Base-by-base conservation (phyloP, 2,888 invertebrate species). In the Leptopilina syphax region DNA sequence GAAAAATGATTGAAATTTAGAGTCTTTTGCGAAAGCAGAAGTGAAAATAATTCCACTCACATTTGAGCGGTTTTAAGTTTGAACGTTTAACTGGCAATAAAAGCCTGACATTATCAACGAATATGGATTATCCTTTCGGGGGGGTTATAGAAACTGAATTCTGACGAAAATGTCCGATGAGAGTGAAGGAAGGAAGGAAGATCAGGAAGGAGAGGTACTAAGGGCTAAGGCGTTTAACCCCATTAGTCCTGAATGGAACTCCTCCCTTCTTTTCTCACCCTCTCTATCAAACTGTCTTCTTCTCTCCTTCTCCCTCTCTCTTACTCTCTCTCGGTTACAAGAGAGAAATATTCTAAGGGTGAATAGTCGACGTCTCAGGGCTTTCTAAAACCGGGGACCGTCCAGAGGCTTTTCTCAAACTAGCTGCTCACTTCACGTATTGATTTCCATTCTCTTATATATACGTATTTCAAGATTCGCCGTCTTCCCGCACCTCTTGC, bases 201-300 rank as follows among this genome's bases (percentile, higher is more conserved):
- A 84, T 85, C 84, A 81, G 83, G 86, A 83, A 85, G 84, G 83
- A 84, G 84, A 84, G 86, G 85, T 85, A 85, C 86, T 88, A 89
- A 87, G 87, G 34, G 87, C 89, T 87, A 87, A 90, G 90, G 90
- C 91, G 90, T 91, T 91, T 91, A 91, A 91, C 90, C 90, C 91
- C 91, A 91, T 91, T 91, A 91, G 91, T 90, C 87, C 80, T 81
- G 82, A 82, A 83, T 83, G 77, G 82, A 81, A 79, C 82, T 83
- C 82, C 79, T 83, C 82, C 81, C 83, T 82, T 81, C 78, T 79
- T 80, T 81, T 82, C 82, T 79, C 81, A 77, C 80, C 80, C 78
- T 82, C 84, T 83, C 81, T 83, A 82, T 84, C 83, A 82, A 84
- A 80, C 73, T 68, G 81, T 81, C 83, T 77, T 78, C 82, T 79